Evolutionary conservation across 2,888 invertebrate genomes (phyloP).

Genomic region (Erannis defoliaria): DNA sequence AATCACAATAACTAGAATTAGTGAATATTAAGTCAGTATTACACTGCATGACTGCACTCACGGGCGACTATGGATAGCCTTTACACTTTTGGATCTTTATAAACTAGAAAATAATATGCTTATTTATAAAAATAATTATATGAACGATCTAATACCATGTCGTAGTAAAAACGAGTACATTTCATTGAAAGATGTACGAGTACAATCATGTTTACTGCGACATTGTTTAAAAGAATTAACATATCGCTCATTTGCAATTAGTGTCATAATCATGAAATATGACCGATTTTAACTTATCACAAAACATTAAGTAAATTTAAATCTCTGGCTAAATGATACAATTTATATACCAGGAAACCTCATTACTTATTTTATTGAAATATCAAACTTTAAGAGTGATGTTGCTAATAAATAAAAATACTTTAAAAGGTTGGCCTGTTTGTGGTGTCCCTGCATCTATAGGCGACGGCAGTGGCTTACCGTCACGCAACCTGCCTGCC

Average conservation of each 20-base stretch:
- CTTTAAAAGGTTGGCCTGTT: too few relatives aligned
- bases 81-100: constrained; percentile 38
- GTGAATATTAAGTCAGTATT: constrained; percentile 57
- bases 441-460: too few relatives aligned
- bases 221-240: constrained; percentile 1
- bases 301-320: too few relatives aligned
- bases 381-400: too few relatives aligned
- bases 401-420: too few relatives aligned
- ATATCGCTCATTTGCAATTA: background rate
- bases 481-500: too few relatives aligned
- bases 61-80: constrained; percentile 39
- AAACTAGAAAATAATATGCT: constrained; percentile 27
- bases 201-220: background rate
- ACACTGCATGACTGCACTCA: constrained; percentile 55
- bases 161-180: constrained; percentile 1
- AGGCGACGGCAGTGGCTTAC: too few relatives aligned
- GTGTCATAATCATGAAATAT: too few relatives aligned
- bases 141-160: constrained; percentile 4
- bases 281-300: too few relatives aligned
- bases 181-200: background rate
- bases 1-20: constrained; percentile 59
- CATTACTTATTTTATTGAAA: too few relatives aligned
- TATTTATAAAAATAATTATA: constrained; percentile 14
- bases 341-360: too few relatives aligned
- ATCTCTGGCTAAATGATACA: too few relatives aligned